Conservation (phyloP, 2,888 invertebrate species). For the Anarsia innoxiella region DNA sequence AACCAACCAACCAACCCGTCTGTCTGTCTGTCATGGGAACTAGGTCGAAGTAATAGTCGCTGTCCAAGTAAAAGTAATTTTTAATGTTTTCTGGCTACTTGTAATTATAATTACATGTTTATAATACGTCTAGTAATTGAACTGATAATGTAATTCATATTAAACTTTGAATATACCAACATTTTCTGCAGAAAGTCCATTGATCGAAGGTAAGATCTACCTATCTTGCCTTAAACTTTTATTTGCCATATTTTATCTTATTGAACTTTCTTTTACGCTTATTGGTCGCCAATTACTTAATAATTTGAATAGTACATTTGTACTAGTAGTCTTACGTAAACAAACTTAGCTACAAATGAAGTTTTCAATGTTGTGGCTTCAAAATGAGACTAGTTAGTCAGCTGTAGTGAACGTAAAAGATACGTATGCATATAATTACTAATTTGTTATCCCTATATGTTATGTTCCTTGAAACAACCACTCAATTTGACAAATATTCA, state of each 20-base stretch:
- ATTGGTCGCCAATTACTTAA: constrained; percentile 26
- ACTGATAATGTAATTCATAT: constrained; percentile 38
- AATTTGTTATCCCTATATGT: constrained; percentile 8
- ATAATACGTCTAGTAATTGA: too few species aligned
- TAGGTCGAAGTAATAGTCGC: constrained; percentile 60
- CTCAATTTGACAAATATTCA: too few species aligned
- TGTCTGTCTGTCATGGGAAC: constrained; percentile 62
- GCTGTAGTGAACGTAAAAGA: constrained; percentile 34
- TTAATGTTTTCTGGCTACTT: constrained; percentile 28
- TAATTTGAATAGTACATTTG: constrained; percentile 16
- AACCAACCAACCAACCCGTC: too few species aligned
- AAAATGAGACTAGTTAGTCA: constrained; percentile 39
- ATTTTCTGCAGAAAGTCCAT: constrained; percentile 40
- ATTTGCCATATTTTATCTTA: constrained; percentile 68
- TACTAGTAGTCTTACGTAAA: constrained; percentile 12
- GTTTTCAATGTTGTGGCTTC: constrained; percentile 31
- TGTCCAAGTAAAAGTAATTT: constrained; percentile 41
- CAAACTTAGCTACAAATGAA: neutral
- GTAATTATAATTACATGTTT: too few species aligned
- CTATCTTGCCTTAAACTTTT: constrained; percentile 41
- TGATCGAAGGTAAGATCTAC: constrained; percentile 51
- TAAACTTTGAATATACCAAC: constrained; percentile 28
- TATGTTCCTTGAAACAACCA: too few species aligned
- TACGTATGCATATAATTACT: constrained; percentile 29
- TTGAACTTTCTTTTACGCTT: constrained; percentile 46